These are phyloP conservation scores for Geodia barretti DNA, from an alignment of 37 sponge, comb jelly and placozoan species.

Conservation along the genomic window DNA sequence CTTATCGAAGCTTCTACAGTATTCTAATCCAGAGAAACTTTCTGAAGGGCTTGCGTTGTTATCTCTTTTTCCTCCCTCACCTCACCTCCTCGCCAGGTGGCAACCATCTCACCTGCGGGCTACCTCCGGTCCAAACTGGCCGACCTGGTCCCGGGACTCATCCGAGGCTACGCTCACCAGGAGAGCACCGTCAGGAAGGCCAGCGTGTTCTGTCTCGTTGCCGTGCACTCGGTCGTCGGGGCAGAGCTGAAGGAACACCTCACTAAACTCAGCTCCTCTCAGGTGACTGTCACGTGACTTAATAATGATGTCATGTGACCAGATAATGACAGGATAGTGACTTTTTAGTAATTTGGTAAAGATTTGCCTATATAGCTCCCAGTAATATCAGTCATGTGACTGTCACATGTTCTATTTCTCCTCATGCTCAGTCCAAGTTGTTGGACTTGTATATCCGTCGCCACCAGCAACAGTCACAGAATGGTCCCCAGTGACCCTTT, in stretches of 20 bases:
- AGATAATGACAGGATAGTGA: no score
- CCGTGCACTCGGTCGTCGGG: slow-evolving; percentile 74
- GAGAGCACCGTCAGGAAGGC: slow-evolving; percentile 88
- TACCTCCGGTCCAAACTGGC: slow-evolving; percentile 20
- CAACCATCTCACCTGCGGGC: slow-evolving; percentile 1
- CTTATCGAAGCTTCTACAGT: background rate
- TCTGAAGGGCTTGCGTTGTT: background rate
- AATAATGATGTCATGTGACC: no score
- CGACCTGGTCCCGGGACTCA: slow-evolving; percentile 39
- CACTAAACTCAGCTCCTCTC: slow-evolving; percentile 69
- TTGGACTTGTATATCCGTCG: slow-evolving; percentile 79
- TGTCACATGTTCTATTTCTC: background rate
- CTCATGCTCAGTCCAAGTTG: slow-evolving; percentile 53
- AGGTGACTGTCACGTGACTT: slow-evolving; percentile 35
- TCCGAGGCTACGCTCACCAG: slow-evolving; percentile 68
- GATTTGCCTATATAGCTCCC: no score
- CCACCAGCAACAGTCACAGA: slow-evolving; percentile 38
- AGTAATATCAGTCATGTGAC: background rate
- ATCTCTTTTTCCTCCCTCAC: no score
- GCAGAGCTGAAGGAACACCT: slow-evolving; percentile 71
- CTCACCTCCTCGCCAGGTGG: slow-evolving; percentile 20
- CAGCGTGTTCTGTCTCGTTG: slow-evolving; percentile 94
- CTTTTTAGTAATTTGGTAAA: no score
- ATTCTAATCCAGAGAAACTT: no score
- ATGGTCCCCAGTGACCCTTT: background rate